Percentiles rank a stretch among this genome's conserved stretches.
Evolutionary conservation across 2,797 vertebrate species (phyloP).

Genomic region (Chelon labrosus): DNA sequence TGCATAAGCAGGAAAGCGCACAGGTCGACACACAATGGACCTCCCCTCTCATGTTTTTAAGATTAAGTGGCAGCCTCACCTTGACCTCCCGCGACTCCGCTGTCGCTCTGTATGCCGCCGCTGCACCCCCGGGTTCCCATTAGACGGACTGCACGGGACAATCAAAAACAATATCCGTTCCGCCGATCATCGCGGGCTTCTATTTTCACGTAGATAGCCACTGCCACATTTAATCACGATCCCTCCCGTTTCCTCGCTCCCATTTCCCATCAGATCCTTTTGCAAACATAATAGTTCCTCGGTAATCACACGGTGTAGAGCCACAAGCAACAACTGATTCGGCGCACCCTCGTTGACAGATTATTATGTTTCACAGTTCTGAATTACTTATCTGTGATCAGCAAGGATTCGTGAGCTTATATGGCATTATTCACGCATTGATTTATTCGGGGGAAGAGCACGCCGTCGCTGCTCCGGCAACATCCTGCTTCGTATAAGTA

Average conservation of each 20-base stretch:
- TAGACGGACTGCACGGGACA: constrained; percentile 35
- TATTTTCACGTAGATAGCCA: constrained; percentile 34
- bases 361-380: constrained; percentile 24
- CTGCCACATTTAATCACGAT: constrained; percentile 45
- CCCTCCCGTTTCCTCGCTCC: constrained; percentile 7
- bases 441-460: constrained; percentile 38
- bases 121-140: constrained; percentile 33
- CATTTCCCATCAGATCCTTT: constrained; percentile 22
- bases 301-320: not conserved
- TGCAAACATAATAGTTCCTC: constrained; percentile 27
- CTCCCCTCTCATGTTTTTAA: constrained; percentile 75
- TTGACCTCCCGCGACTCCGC: constrained; percentile 67
- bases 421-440: constrained; percentile 43
- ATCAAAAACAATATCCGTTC: constrained; percentile 50
- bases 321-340: not conserved
- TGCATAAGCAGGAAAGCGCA: constrained; percentile 68
- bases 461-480: constrained; percentile 21
- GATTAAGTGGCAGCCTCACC: constrained; percentile 74
- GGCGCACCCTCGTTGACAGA: constrained; percentile 19
- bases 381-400: constrained; percentile 44
- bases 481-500: constrained; percentile 20
- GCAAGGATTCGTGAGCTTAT: constrained; percentile 42
- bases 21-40: constrained; percentile 55
- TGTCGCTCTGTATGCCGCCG: constrained; percentile 40
- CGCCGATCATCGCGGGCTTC: constrained; percentile 19